Conservation (phyloP, 2,888 invertebrate species). For the Carcina quercana region DNA sequence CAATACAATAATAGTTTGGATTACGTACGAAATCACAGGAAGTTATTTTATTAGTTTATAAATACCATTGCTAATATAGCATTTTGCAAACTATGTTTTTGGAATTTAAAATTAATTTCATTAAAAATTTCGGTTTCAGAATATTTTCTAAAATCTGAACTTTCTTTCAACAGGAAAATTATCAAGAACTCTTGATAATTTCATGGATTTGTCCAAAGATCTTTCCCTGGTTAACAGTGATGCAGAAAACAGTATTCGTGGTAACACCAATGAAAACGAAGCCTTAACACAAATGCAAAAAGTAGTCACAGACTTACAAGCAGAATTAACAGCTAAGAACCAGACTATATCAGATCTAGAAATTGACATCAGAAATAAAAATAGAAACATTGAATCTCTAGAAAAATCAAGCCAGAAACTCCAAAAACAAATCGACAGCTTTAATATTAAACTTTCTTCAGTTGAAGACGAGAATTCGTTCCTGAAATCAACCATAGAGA, state of each 20-base stretch:
- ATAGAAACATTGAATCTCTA: slow-evolving; percentile 35
- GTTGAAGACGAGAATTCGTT: slow-evolving; percentile 41
- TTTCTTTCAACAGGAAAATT: slow-evolving; percentile 27
- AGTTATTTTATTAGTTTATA: too few species aligned
- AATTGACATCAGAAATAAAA: slow-evolving; percentile 32
- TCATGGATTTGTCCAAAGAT: slow-evolving; percentile 50
- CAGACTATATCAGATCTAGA: slow-evolving; percentile 40
- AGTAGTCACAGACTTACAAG: slow-evolving; percentile 30
- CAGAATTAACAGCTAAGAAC: slow-evolving; percentile 35
- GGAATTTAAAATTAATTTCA: too few species aligned
- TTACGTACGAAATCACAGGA: too few species aligned
- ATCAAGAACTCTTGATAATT: slow-evolving; percentile 26
- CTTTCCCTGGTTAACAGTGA: slow-evolving; percentile 49
- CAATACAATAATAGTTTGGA: too few species aligned
- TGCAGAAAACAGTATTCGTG: slow-evolving; percentile 37
- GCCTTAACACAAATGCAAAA: slow-evolving; percentile 23
- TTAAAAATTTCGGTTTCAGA: too few species aligned
- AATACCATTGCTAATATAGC: too few species aligned
- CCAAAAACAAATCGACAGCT: slow-evolving; percentile 27
- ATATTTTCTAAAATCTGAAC: slow-evolving; percentile 6
- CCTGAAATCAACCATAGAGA: slow-evolving; percentile 40
- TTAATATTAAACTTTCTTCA: slow-evolving; percentile 32
- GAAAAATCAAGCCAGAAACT: slow-evolving; percentile 40
- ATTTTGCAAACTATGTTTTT: too few species aligned
- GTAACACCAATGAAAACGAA: slow-evolving; percentile 26